Conservation (phyloP, 2,113 vertebrate genomes). For the Antechinus stuartii region DNA sequence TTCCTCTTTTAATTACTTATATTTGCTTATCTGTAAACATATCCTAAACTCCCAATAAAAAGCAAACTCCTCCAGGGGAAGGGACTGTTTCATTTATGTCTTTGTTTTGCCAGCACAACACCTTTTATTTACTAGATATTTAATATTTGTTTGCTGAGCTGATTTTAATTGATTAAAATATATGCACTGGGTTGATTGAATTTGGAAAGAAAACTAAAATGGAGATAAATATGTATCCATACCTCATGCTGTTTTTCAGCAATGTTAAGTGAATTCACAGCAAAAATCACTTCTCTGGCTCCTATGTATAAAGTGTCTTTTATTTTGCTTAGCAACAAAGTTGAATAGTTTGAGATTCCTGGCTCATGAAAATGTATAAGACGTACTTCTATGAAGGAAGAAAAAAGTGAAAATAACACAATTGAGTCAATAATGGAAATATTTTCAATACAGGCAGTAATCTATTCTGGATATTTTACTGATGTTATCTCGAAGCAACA, state of each 20-base stretch:
- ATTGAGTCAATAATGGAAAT: conserved; percentile 15
- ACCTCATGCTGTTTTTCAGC: conserved; percentile 92
- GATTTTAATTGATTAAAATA: background rate
- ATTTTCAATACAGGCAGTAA: conserved; percentile 10
- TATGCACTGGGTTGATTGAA: background rate
- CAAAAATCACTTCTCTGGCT: conserved; percentile 94
- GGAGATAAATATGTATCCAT: conserved; percentile 25
- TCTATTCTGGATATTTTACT: background rate
- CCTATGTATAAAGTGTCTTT: conserved; percentile 91
- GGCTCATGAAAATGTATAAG: conserved; percentile 91
- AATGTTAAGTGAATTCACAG: conserved; percentile 90
- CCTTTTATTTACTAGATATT: background rate
- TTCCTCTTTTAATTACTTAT: background rate
- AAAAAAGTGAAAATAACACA: conserved; percentile 46
- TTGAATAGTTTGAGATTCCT: conserved; percentile 94
- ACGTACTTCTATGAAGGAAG: conserved; percentile 87
- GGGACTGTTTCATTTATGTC: background rate
- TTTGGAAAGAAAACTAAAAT: background rate
- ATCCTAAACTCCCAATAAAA: background rate
- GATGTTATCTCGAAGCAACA: background rate
- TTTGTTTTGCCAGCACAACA: background rate
- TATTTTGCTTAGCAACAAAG: conserved; percentile 91
- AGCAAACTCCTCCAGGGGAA: background rate
- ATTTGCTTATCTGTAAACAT: background rate
- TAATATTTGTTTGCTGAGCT: background rate